phyloP scores from a whole-genome alignment of 2,113 vertebrate species.

The Sturnira hondurensis region DNA sequence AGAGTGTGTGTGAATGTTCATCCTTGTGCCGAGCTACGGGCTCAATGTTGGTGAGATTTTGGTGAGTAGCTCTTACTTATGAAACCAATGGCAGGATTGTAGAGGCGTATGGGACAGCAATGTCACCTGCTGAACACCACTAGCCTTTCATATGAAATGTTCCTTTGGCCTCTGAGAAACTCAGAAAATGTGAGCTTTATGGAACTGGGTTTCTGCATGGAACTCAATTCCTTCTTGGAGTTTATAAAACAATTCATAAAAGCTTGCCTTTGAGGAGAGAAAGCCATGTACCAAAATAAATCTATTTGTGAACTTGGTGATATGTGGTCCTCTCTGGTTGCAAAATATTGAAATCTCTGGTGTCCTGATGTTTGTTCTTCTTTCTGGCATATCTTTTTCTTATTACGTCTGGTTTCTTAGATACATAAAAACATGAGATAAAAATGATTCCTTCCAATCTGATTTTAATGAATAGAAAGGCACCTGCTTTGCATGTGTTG shows the following conservation, averaged over 20 bases:
- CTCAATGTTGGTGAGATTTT: not conserved
- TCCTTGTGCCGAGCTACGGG: not conserved
- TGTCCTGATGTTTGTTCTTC: not conserved
- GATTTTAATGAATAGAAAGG: slow-evolving; percentile 37
- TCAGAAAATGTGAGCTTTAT: not conserved
- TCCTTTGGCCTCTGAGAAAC: not conserved
- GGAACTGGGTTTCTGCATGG: not conserved
- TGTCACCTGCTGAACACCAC: not conserved
- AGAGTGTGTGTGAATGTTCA: not conserved
- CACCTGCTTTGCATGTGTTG: slow-evolving; percentile 54
- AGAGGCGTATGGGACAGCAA: not conserved
- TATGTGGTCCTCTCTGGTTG: not conserved
- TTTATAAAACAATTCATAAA: slow-evolving; percentile 21
- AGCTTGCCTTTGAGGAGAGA: not conserved
- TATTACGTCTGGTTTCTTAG: slow-evolving; percentile 43
- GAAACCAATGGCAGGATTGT: not conserved
- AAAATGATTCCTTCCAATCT: slow-evolving; percentile 41
- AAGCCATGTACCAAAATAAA: slow-evolving; percentile 34
- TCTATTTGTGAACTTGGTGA: slow-evolving; percentile 16
- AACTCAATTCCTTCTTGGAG: not conserved
- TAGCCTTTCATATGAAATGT: not conserved
- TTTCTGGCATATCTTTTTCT: not conserved
- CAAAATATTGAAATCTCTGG: slow-evolving; percentile 36
- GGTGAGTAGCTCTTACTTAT: not conserved
- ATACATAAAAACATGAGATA: slow-evolving; percentile 52